Evolutionary conservation across 2,888 invertebrate species (phyloP).

Genomic region (Agrochola circellaris): DNA sequence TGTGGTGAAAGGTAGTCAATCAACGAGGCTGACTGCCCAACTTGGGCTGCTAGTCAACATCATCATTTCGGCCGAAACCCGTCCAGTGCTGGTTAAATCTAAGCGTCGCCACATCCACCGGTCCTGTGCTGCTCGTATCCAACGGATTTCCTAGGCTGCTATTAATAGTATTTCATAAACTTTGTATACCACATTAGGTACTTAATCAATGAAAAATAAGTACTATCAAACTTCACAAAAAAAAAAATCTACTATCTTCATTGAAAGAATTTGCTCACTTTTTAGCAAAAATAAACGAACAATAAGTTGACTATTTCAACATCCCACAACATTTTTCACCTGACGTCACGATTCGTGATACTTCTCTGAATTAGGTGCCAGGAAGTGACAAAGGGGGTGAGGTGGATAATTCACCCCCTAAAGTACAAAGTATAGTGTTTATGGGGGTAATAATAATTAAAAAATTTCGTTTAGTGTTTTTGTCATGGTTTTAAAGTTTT

Average conservation of each 20-base stretch:
- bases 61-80: neutral
- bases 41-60: neutral
- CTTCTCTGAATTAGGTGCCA: constrained; percentile 60
- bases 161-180: neutral
- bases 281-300: constrained; percentile 11
- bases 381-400: constrained; percentile 11
- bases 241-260: neutral
- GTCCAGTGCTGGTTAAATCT: neutral
- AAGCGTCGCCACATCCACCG: too few species aligned
- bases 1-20: neutral
- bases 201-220: neutral
- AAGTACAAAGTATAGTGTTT: constrained; percentile 32
- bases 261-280: neutral
- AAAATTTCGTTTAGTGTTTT: constrained; percentile 26
- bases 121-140: neutral
- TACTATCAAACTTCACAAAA: neutral
- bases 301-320: constrained; percentile 31
- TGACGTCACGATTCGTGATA: constrained; percentile 59
- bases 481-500: constrained; percentile 13
- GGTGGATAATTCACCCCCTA: constrained; percentile 35
- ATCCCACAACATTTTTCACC: constrained; percentile 37
- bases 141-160: neutral
- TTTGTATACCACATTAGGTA: neutral
- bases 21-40: too few species aligned
- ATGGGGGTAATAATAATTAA: constrained; percentile 22